Evolutionary conservation across 92 coral and sea anemone species (phyloP).

Genomic region (Zoanthus gigantus): DNA sequence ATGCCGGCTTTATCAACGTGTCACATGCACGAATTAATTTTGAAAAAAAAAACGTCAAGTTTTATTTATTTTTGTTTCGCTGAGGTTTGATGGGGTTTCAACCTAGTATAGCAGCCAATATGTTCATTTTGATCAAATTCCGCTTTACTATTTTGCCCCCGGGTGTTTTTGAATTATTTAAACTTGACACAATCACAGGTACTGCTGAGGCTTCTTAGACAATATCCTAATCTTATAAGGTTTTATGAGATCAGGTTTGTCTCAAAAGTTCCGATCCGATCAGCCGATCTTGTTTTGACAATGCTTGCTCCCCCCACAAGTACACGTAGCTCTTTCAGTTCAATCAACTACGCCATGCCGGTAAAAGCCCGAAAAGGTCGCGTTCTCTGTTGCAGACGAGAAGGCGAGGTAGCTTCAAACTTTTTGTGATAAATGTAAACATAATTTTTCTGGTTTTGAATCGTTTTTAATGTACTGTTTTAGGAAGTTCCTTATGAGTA

Average conservation of each 20-base stretch:
- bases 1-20: not conserved
- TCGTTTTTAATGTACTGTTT: not conserved
- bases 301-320: constrained; percentile 42
- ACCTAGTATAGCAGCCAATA: not conserved
- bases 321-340: constrained; percentile 25
- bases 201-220: constrained; percentile 17
- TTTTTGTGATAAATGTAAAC: not conserved
- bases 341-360: constrained; percentile 19
- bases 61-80: not conserved
- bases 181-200: not conserved
- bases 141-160: constrained; percentile 21
- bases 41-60: not conserved
- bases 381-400: not conserved
- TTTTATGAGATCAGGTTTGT: constrained; percentile 32
- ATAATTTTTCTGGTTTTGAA: not conserved
- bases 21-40: not conserved
- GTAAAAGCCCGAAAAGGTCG: not conserved
- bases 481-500: constrained; percentile 43
- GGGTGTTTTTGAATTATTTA: constrained; percentile 36
- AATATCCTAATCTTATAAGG: constrained; percentile 41
- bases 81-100: not conserved
- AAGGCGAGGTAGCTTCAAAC: constrained; percentile 7
- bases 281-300: not conserved
- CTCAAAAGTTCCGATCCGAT: constrained; percentile 36
- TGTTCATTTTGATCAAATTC: not conserved